A percentile compares a stretch with the other conserved stretches of the same genome.
These are phyloP conservation scores for Eremophila alpestris DNA, from an alignment of 2,797 vertebrate genomes.

Conservation along the genomic window DNA sequence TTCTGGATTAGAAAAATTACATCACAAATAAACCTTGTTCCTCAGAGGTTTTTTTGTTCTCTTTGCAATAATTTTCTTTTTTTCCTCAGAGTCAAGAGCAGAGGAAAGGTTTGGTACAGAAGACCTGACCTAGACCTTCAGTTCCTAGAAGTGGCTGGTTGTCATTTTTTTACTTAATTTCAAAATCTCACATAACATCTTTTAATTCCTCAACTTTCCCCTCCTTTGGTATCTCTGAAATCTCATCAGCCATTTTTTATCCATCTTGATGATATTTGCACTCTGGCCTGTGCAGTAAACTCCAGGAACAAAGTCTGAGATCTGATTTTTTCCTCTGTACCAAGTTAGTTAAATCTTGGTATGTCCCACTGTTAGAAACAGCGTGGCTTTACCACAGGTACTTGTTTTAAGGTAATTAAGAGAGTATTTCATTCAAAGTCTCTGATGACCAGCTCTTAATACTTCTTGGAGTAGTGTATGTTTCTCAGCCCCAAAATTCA, in stretches of 20 bases:
- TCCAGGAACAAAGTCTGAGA: background rate
- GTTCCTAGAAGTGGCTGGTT: background rate
- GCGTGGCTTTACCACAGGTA: background rate
- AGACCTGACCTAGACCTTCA: background rate
- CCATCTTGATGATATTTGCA: background rate
- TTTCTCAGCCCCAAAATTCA: background rate
- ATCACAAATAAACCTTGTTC: background rate
- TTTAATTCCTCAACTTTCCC: background rate
- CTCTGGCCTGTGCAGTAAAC: background rate
- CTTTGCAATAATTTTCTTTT: background rate
- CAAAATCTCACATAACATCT: background rate
- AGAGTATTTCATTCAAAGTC: background rate
- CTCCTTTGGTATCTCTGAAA: background rate
- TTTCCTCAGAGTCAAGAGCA: background rate
- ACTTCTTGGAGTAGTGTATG: background rate
- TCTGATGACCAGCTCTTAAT: background rate
- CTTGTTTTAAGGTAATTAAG: background rate
- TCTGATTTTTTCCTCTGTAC: background rate
- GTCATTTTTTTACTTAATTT: background rate
- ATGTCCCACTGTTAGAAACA: background rate
- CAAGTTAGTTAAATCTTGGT: background rate
- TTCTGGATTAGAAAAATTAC: background rate
- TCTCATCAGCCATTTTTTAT: background rate
- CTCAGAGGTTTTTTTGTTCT: background rate
- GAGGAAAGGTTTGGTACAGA: background rate